Base-by-base conservation (phyloP, 2,888 invertebrate genomes). In the Xestia rhomboidea region DNA sequence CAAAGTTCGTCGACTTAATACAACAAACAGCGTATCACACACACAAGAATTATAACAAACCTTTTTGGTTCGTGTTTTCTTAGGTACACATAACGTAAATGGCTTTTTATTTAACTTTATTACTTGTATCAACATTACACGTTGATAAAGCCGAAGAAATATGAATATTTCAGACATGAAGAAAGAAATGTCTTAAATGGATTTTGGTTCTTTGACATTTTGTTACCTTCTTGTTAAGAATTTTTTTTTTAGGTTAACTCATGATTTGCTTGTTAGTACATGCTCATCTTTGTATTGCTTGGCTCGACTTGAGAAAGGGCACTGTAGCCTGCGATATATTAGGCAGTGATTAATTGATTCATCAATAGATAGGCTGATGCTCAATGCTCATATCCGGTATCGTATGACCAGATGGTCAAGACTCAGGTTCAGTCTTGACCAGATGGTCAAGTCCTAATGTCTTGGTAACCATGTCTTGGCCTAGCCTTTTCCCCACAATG, bases 21-120 rank as follows among this genome's bases (percentile, higher is more conserved):
- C 34, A 66, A 67, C 76, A 76, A 66, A 67, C 76, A 76, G 67
- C 57, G 85, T 85, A 85, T 76, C 69, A 68, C 63, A 63, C 27
- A n/a, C 13, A 6, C 27, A 54, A 72, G 68, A 75, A 44, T 81
- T 41, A 71, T 68, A 81, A 60, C 54, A 66, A 54, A 46, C 62
- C 72, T 69, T 76, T 77, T n/a, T n/a, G n/a, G n/a, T n/a, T n/a
- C n/a, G 60, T 78, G 72, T 67, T 67, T 69, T 67, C 49, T 67
- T 72, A 51, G 21, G 60, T 49, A 79, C 46, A 83, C 60, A 60
- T 24, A 68, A 75, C 27, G 10, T 13, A 71, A 82, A 85, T 51
- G 4, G 54, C n/a, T 70, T 85, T 82, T 71, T 72, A 64, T 75
- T 81, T 75, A 41, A 63, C 44, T 46, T 82, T 85, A 76, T 85